phyloP scores from a whole-genome alignment of 2,113 vertebrate genomes.

The Pangasianodon hypophthalmus region DNA sequence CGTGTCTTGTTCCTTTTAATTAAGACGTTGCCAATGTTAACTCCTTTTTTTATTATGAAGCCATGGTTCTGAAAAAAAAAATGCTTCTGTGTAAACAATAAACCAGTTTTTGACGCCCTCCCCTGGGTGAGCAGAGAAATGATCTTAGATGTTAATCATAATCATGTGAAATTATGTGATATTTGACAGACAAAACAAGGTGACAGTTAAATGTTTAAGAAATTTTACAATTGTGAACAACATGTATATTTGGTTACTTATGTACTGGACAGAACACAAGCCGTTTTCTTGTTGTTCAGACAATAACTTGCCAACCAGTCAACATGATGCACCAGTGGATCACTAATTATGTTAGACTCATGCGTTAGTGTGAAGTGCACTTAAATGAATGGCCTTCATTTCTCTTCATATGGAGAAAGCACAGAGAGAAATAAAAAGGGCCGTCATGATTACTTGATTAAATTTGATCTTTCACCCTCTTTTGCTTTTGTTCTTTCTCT shows the following conservation, averaged over 20 bases:
- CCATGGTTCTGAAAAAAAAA: not conserved
- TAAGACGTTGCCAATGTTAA: not conserved
- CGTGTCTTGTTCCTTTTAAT: not conserved
- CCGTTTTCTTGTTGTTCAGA: not conserved
- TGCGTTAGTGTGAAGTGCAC: no score
- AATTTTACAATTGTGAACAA: no score
- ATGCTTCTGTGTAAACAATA: not conserved
- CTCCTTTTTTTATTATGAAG: not conserved
- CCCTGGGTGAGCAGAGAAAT: not conserved
- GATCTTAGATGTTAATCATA: not conserved
- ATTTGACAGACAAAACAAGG: not conserved
- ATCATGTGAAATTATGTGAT: not conserved
- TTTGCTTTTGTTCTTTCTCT: constrained; percentile 22
- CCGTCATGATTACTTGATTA: no score
- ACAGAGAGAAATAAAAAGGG: no score
- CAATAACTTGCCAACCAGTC: not conserved
- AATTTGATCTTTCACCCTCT: not conserved
- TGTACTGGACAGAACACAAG: no score
- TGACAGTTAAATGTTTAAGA: not conserved
- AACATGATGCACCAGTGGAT: not conserved
- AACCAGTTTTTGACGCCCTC: not conserved
- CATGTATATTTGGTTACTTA: not conserved
- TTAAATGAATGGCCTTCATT: no score
- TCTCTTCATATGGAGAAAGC: no score
- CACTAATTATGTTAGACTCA: not conserved